Evolutionary conservation across 2,888 invertebrate species (phyloP).

Genomic region (Chaetoderma sp.): DNA sequence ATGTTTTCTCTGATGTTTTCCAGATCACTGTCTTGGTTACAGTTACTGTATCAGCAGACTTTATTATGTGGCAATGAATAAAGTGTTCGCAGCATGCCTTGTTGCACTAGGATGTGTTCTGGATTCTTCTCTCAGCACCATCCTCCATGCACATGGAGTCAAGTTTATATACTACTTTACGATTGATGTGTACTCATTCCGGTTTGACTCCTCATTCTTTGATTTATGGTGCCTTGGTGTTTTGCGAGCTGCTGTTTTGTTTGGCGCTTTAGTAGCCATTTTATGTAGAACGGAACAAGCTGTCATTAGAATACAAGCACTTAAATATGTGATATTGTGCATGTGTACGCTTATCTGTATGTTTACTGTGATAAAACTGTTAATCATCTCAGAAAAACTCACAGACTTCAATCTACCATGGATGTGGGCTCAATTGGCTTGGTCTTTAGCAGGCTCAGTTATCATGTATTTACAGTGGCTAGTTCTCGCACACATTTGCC

Average conservation of each 20-base stretch:
- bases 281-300: slow-evolving; percentile 33
- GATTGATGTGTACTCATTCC: slow-evolving; percentile 30
- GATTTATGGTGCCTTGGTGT: slow-evolving; percentile 49
- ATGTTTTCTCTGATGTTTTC: no score
- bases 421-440: slow-evolving; percentile 48
- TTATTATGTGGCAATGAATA: no score
- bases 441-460: slow-evolving; percentile 38
- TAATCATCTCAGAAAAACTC: slow-evolving; percentile 42
- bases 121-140: no score
- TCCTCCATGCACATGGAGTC: slow-evolving; percentile 42
- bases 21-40: no score
- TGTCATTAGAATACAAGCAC: slow-evolving; percentile 32
- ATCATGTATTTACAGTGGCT: slow-evolving; percentile 37
- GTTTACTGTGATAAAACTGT: slow-evolving; percentile 45
- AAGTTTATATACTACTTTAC: slow-evolving; percentile 35
- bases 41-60: no score
- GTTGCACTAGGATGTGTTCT: no score
- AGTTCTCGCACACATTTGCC: slow-evolving; percentile 18
- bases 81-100: no score
- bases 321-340: slow-evolving; percentile 15
- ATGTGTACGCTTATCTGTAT: slow-evolving; percentile 33
- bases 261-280: slow-evolving; percentile 40
- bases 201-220: slow-evolving; percentile 39
- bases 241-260: slow-evolving; percentile 36
- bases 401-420: slow-evolving; percentile 36